Percentiles rank a stretch among this genome's conserved stretches.
phyloP scores from a whole-genome alignment of 2,888 invertebrate species.

The Lithodes maja region DNA sequence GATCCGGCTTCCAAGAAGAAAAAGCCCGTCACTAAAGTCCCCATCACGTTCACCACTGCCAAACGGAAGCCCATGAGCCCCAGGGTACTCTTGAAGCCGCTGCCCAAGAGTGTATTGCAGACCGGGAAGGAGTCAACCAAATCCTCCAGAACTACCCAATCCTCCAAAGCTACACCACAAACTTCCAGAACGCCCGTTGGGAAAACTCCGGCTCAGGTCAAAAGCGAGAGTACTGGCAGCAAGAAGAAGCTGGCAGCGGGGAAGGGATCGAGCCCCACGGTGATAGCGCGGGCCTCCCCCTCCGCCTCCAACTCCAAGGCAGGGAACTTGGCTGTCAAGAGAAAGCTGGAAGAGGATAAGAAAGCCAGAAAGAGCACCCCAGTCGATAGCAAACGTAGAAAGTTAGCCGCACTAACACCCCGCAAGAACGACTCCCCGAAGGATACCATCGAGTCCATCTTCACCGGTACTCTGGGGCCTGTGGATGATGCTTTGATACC shows the following conservation, averaged over 20 bases:
- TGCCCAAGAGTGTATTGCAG: not conserved
- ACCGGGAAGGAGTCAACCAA: not conserved
- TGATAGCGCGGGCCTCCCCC: not conserved
- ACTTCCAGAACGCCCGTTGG: no score
- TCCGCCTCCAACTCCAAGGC: constrained; percentile 1
- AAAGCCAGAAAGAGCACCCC: not conserved
- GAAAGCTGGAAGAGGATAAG: not conserved
- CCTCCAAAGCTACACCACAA: not conserved
- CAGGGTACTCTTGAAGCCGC: not conserved
- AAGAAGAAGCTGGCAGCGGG: not conserved
- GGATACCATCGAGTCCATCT: not conserved
- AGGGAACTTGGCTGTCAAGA: not conserved
- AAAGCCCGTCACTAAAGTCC: no score
- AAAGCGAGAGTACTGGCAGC: not conserved
- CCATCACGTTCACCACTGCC: no score
- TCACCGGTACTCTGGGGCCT: not conserved
- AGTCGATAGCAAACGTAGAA: not conserved
- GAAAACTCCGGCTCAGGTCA: not conserved
- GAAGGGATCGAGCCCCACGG: not conserved
- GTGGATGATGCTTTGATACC: not conserved
- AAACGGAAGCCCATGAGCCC: not conserved
- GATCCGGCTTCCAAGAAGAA: not conserved
- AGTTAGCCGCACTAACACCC: not conserved
- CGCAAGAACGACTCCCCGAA: not conserved
- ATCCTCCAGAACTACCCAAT: not conserved